These are phyloP conservation scores for Argopecten irradians DNA, from an alignment of 1,140 invertebrate genomes.

Conservation along the genomic window DNA sequence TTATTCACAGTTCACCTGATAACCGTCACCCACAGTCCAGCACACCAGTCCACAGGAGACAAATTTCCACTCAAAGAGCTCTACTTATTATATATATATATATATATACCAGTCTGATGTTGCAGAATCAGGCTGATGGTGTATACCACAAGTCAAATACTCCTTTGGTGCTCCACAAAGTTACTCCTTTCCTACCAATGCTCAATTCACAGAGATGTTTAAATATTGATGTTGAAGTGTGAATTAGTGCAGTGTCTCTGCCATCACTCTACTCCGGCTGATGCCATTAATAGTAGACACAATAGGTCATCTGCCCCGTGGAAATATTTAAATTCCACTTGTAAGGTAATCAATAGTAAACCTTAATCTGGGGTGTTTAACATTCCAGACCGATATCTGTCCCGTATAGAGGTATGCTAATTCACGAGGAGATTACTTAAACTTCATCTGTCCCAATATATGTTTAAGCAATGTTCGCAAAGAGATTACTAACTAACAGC, in stretches of 20 bases:
- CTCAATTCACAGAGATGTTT: not conserved
- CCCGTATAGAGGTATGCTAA: not conserved
- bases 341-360: not conserved
- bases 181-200: not conserved
- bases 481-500: too few species aligned
- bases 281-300: not conserved
- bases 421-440: not conserved
- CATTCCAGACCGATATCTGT: not conserved
- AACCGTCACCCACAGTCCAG: not conserved
- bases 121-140: not conserved
- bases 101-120: not conserved
- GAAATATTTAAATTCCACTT: conserved; percentile 23
- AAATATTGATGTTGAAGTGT: conserved; percentile 11
- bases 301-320: not conserved
- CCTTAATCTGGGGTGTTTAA: not conserved
- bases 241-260: not conserved
- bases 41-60: not conserved
- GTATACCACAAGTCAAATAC: not conserved
- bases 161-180: not conserved
- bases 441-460: not conserved
- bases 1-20: not conserved
- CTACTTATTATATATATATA: not conserved
- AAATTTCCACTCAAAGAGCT: not conserved
- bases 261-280: not conserved
- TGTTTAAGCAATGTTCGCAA: too few species aligned